Conservation (phyloP, 2,797 vertebrate species). For the Phataginus tricuspis region DNA sequence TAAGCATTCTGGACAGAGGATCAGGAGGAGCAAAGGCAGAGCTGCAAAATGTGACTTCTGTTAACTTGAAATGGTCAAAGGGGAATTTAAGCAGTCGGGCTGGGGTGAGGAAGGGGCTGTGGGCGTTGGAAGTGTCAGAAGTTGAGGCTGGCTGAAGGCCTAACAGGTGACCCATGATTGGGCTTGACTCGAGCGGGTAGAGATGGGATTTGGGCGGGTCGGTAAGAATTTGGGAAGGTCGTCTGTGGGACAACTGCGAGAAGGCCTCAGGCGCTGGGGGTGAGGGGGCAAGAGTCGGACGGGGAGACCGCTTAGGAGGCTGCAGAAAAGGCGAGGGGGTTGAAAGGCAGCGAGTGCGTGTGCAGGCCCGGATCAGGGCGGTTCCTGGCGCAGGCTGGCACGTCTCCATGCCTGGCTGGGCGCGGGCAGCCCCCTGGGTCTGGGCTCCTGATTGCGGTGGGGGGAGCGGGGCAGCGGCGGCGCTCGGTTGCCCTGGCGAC, state of each 20-base stretch:
- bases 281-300: not conserved
- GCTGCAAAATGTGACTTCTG: not conserved
- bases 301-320: no score
- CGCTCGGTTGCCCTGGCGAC: not conserved
- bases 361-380: no score
- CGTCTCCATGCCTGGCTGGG: fast-evolving
- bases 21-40: not conserved
- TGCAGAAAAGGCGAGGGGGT: not conserved
- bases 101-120: no score
- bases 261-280: not conserved
- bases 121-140: not conserved
- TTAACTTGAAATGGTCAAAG: not conserved
- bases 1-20: not conserved
- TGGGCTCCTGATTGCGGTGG: fast-evolving
- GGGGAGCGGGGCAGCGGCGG: fast-evolving
- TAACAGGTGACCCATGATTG: not conserved
- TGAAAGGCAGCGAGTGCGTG: not conserved
- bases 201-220: fast-evolving
- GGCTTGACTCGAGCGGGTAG: not conserved
- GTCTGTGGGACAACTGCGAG: not conserved
- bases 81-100: not conserved
- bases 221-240: not conserved
- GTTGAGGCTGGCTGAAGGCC: not conserved
- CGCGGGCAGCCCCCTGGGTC: no score
- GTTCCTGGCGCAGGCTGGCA: no score